Percentiles rank a stretch among this genome's conserved stretches.
Evolutionary conservation across 1,140 invertebrate genomes (phyloP).

Genomic region (Melipona quadrifasciata): DNA sequence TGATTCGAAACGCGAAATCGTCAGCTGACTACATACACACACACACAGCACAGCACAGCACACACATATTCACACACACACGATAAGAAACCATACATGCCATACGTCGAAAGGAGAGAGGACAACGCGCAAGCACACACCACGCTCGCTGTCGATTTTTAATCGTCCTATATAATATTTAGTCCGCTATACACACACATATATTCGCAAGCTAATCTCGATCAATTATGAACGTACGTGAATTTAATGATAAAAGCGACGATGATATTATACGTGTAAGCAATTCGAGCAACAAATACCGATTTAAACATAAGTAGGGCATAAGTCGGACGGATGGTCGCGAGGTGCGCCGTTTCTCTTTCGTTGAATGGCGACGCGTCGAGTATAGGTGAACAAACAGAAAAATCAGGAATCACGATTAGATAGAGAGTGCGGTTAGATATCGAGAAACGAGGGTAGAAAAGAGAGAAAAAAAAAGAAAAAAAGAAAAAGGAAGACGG

Average conservation of each 20-base stretch:
- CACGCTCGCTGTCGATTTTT: slow-evolving; percentile 63
- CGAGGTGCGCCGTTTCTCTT: slow-evolving; percentile 67
- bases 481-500: background rate
- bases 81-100: background rate
- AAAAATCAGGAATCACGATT: background rate
- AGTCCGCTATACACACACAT: slow-evolving; percentile 68
- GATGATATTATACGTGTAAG: slow-evolving; percentile 67
- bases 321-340: slow-evolving; percentile 76
- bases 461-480: too few relatives aligned
- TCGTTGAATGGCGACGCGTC: slow-evolving; percentile 33
- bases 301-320: slow-evolving; percentile 74
- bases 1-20: slow-evolving; percentile 38
- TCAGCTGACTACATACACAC: slow-evolving; percentile 13
- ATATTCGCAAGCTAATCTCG: slow-evolving; percentile 66
- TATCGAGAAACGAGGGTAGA: background rate
- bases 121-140: slow-evolving; percentile 29
- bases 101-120: background rate
- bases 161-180: slow-evolving; percentile 68
- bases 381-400: background rate
- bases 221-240: slow-evolving; percentile 64
- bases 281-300: slow-evolving; percentile 68
- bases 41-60: too few relatives aligned
- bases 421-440: background rate
- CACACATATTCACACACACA: background rate
- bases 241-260: slow-evolving; percentile 65